phyloP scores from a whole-genome alignment of 1,140 invertebrate genomes.

The Drosophila lacteicornis region DNA sequence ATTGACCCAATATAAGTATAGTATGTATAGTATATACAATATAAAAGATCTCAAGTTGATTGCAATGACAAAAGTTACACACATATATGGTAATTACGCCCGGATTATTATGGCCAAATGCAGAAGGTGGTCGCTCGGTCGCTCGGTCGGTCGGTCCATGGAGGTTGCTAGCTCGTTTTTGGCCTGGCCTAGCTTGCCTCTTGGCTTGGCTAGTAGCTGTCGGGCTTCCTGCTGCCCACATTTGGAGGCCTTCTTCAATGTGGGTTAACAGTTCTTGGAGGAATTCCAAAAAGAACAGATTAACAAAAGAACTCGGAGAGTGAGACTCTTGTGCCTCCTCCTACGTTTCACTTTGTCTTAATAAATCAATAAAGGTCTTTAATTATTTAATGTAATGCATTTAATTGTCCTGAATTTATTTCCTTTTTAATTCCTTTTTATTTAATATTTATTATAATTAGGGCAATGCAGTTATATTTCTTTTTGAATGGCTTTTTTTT shows the following conservation, averaged over 20 bases:
- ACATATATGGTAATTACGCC: conserved; percentile 74
- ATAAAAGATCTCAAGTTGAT: conserved; percentile 61
- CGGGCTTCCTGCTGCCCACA: conserved; percentile 61
- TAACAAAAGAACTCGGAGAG: conserved; percentile 17
- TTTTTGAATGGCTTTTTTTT: too few species aligned
- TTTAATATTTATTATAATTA: too few species aligned
- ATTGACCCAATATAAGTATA: conserved; percentile 46
- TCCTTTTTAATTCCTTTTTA: too few species aligned
- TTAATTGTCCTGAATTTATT: too few species aligned
- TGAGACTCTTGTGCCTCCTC: neutral
- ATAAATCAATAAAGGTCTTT: conserved; percentile 4
- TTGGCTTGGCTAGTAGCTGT: conserved; percentile 2
- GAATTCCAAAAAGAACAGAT: conserved; percentile 38
- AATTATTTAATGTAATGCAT: too few species aligned
- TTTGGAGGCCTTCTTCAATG: conserved; percentile 53
- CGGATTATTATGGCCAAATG: conserved; percentile 62
- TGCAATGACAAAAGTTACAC: conserved; percentile 53
- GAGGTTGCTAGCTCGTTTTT: conserved; percentile 13
- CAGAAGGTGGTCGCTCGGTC: conserved; percentile 41
- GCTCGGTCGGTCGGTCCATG: conserved; percentile 5
- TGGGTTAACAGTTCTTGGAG: conserved; percentile 74
- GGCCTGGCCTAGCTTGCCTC: conserved; percentile 1
- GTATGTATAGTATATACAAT: conserved; percentile 6
- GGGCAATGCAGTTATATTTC: too few species aligned
- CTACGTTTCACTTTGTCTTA: neutral